A percentile compares a stretch with the other conserved stretches of the same genome.
Evolutionary conservation across 2,797 vertebrate species (phyloP).

Genomic region (Kryptopterus vitreolus): DNA sequence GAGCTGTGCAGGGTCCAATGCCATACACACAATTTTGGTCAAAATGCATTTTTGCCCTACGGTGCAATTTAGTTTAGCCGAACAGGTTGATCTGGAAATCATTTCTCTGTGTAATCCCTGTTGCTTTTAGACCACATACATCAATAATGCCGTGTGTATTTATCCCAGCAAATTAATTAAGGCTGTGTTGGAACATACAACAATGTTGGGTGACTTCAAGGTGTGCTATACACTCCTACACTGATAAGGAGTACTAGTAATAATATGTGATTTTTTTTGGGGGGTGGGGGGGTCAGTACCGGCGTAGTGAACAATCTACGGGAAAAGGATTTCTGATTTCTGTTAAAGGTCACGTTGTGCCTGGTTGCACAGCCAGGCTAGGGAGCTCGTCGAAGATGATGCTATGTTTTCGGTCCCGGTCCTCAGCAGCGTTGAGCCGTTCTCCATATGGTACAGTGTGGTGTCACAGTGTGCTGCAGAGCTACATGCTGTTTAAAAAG

Average conservation of each 20-base stretch:
- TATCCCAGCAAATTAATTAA: not conserved
- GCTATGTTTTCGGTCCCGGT: not conserved
- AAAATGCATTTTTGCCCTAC: not conserved
- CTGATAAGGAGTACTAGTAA: not conserved
- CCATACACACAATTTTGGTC: not conserved
- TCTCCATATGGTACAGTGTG: not conserved
- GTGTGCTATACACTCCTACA: not conserved
- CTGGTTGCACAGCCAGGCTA: too few species aligned
- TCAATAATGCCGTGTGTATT: not conserved
- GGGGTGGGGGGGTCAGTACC: not conserved
- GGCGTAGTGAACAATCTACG: not conserved
- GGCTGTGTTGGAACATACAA: conserved; percentile 3
- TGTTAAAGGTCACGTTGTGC: not conserved
- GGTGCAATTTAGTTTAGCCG: not conserved
- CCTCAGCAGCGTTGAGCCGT: conserved; percentile 5
- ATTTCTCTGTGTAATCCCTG: not conserved
- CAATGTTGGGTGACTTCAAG: not conserved
- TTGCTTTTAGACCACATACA: not conserved
- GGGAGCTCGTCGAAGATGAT: not conserved
- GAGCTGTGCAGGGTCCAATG: not conserved
- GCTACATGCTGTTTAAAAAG: conserved; percentile 11
- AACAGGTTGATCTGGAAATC: conserved; percentile 1
- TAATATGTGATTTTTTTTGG: not conserved
- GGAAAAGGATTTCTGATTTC: not conserved
- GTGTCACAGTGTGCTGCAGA: not conserved